These are phyloP conservation scores for Phenganax stokvisi DNA, from an alignment of 92 coral and sea anemone species.

Conservation along the genomic window DNA sequence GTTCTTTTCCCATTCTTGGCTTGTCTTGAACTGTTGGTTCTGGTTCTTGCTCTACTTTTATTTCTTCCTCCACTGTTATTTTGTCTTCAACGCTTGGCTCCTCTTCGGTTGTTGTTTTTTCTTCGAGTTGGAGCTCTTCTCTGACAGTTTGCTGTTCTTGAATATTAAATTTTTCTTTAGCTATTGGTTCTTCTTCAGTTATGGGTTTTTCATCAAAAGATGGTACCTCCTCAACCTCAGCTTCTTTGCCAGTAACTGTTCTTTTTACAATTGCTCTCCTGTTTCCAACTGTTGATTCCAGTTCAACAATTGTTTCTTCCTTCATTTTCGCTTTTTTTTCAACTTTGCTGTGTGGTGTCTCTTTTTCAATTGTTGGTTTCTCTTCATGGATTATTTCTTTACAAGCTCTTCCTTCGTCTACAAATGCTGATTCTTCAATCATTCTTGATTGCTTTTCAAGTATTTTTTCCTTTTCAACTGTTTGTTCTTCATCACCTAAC, in stretches of 20 bases:
- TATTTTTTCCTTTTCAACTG: neutral
- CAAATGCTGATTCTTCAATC: neutral
- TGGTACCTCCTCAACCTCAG: neutral
- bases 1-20: slow-evolving; percentile 1
- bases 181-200: slow-evolving; percentile 57
- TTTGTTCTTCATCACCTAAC: neutral
- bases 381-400: neutral
- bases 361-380: neutral
- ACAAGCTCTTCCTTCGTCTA: neutral
- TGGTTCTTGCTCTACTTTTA: neutral
- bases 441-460: no score
- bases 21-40: neutral
- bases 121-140: slow-evolving; percentile 43
- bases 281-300: no score
- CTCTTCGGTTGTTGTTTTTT: slow-evolving; percentile 40
- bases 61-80: neutral
- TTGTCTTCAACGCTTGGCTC: neutral
- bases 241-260: neutral
- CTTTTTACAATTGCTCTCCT: neutral
- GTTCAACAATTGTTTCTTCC: no score
- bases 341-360: no score
- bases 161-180: slow-evolving; percentile 18
- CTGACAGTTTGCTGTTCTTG: no score
- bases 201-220: neutral
- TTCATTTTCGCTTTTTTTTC: no score